phyloP scores from a whole-genome alignment of 2,888 invertebrate genomes.

The Lymantria monacha region DNA sequence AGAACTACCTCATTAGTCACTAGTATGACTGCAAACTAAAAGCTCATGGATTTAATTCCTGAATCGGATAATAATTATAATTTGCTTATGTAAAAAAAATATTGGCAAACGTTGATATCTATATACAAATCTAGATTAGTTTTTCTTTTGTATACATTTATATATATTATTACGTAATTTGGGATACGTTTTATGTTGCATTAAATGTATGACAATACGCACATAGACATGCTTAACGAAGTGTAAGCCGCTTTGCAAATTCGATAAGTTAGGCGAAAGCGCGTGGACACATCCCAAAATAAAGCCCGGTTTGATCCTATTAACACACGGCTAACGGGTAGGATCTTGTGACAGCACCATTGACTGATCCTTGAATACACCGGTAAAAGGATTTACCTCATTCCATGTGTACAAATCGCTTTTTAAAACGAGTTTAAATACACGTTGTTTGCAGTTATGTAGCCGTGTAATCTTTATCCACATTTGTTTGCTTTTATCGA shows the following conservation, averaged over 20 bases:
- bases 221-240: constrained; percentile 61
- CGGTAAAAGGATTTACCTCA: constrained; percentile 44
- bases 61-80: no score
- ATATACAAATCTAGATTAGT: no score
- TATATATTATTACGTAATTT: no score
- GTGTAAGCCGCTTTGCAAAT: constrained; percentile 80
- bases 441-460: constrained; percentile 12
- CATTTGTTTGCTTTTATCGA: constrained; percentile 49
- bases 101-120: no score
- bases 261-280: constrained; percentile 79
- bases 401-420: constrained; percentile 41
- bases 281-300: constrained; percentile 76
- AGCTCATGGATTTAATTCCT: no score
- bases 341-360: constrained; percentile 67
- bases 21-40: no score
- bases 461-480: constrained; percentile 37
- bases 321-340: constrained; percentile 75
- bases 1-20: no score
- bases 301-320: constrained; percentile 80
- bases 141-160: no score
- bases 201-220: neutral
- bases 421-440: constrained; percentile 27
- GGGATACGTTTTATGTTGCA: no score
- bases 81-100: no score
- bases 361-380: constrained; percentile 58